phyloP scores from a whole-genome alignment of 2,113 vertebrate species.

The Leucosticte australis region DNA sequence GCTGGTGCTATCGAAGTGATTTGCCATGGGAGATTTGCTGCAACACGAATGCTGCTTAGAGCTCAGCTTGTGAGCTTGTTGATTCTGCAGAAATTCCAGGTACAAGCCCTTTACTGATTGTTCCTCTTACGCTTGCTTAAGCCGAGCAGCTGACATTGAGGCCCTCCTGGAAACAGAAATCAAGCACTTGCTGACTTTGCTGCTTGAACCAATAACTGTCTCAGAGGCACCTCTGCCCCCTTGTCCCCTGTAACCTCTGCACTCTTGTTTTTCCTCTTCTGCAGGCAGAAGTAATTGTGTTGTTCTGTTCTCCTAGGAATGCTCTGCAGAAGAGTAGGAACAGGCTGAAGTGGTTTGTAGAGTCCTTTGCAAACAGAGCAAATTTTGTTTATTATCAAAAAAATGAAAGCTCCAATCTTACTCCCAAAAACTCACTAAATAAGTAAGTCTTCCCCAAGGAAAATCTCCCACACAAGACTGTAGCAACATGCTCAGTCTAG shows the following conservation, averaged over 20 bases:
- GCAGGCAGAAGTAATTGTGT: background rate
- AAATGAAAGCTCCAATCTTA: background rate
- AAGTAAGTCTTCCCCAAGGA: background rate
- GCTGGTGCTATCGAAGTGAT: background rate
- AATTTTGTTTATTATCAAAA: background rate
- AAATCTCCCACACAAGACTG: background rate
- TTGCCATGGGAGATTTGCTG: background rate
- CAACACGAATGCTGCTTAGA: background rate
- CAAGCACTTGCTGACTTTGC: background rate
- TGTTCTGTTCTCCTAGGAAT: background rate
- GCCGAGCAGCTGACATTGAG: background rate
- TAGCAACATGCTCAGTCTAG: background rate
- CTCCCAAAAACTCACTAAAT: background rate
- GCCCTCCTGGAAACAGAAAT: background rate
- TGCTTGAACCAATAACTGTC: background rate
- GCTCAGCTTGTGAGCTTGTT: background rate
- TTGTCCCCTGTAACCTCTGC: background rate
- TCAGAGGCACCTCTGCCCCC: background rate
- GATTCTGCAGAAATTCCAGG: constrained; percentile 17
- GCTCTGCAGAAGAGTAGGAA: background rate
- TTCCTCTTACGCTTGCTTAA: background rate
- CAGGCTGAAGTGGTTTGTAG: background rate
- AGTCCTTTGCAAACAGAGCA: background rate
- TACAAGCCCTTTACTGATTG: background rate
- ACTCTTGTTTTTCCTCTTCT: background rate